Conservation (phyloP, 2,888 invertebrate genomes). For the Sabellastarte sp. region DNA sequence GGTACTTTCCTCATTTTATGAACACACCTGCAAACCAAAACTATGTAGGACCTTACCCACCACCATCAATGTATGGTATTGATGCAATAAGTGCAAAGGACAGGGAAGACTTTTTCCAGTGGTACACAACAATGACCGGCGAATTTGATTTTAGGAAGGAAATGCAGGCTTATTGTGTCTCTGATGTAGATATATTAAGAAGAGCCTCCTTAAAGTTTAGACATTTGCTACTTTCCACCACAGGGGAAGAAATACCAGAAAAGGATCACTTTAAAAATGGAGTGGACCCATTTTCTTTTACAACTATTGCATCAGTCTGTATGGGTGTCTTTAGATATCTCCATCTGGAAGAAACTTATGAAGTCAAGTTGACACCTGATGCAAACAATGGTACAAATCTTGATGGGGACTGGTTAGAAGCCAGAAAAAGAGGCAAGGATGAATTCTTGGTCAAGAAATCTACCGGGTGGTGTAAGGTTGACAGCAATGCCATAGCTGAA, state of each 20-base stretch:
- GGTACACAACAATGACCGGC: slow-evolving; percentile 15
- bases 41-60: too few relatives aligned
- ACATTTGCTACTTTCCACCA: too few relatives aligned
- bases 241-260: slow-evolving; percentile 16
- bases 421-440: neutral
- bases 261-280: slow-evolving; percentile 3
- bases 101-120: slow-evolving; percentile 1
- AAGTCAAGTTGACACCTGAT: neutral
- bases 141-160: slow-evolving; percentile 30
- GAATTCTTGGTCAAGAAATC: neutral
- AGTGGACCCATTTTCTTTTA: slow-evolving; percentile 20
- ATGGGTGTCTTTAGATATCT: slow-evolving; percentile 16
- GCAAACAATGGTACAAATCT: neutral
- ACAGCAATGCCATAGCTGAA: too few relatives aligned
- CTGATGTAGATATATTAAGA: too few relatives aligned
- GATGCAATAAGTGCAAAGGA: too few relatives aligned
- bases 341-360: slow-evolving; percentile 9
- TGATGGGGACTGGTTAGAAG: neutral
- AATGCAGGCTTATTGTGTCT: slow-evolving; percentile 26
- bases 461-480: neutral
- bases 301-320: slow-evolving; percentile 28
- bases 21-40: too few relatives aligned
- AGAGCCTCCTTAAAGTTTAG: too few relatives aligned
- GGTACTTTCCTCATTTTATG: too few relatives aligned
- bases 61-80: too few relatives aligned